These are phyloP conservation scores for Pterocles gutturalis DNA, from an alignment of 2,113 vertebrate species.

Conservation along the genomic window DNA sequence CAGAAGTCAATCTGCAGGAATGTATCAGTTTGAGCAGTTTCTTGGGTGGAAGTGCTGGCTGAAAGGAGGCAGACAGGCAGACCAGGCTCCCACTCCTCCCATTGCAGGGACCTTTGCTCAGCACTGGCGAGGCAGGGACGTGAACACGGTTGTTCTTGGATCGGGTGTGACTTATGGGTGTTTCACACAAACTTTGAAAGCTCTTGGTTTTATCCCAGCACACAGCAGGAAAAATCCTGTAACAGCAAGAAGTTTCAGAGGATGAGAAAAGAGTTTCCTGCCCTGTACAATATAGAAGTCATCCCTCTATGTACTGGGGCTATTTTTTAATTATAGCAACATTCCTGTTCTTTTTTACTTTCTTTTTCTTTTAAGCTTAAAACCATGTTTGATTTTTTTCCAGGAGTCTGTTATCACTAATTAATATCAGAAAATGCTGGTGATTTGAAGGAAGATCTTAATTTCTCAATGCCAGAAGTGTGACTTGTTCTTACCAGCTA, in stretches of 20 bases:
- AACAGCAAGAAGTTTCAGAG: background rate
- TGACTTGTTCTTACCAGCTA: slow-evolving; percentile 7
- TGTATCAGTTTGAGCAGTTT: background rate
- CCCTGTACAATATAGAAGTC: background rate
- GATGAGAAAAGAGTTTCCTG: background rate
- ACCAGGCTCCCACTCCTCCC: background rate
- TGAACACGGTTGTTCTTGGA: background rate
- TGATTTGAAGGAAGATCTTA: background rate
- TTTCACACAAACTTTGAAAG: background rate
- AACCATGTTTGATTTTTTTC: background rate
- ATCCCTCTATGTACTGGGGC: background rate
- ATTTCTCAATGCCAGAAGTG: background rate
- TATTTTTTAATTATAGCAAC: background rate
- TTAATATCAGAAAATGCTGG: background rate
- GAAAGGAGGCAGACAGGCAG: background rate
- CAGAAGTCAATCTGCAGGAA: slow-evolving; percentile 22
- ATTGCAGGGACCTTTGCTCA: background rate
- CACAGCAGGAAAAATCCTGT: background rate
- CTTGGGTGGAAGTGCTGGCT: background rate
- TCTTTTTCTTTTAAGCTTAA: background rate
- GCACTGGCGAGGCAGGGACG: background rate
- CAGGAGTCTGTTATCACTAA: slow-evolving; percentile 1
- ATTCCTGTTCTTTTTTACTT: background rate
- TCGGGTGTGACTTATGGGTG: background rate
- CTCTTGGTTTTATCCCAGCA: background rate